phyloP scores from a whole-genome alignment of 2,797 vertebrate genomes.

The Arctocebus calabarensis region DNA sequence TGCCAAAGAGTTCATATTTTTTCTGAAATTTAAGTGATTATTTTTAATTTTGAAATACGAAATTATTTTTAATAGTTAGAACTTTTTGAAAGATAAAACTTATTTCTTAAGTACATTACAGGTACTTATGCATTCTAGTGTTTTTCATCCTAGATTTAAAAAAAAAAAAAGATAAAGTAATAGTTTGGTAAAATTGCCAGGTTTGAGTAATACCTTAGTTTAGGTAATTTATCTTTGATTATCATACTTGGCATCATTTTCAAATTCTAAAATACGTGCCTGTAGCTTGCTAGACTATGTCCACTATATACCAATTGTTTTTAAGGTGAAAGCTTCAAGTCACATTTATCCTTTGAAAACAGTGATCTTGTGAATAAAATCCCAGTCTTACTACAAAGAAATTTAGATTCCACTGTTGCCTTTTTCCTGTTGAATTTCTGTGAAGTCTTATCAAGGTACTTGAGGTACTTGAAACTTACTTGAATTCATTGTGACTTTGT shows the following conservation, averaged over 20 bases:
- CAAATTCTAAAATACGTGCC: neutral
- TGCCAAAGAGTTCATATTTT: neutral
- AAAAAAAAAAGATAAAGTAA: neutral
- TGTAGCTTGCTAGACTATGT: neutral
- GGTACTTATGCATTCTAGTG: neutral
- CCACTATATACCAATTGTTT: neutral
- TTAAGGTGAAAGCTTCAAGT: constrained; percentile 1
- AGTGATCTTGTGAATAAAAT: neutral
- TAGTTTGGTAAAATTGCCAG: neutral
- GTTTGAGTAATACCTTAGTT: neutral
- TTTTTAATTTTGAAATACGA: neutral
- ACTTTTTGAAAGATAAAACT: neutral
- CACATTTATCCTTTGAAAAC: neutral
- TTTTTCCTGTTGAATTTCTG: neutral
- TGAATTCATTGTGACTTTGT: neutral
- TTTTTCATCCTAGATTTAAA: neutral
- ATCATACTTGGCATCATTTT: neutral
- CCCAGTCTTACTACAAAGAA: neutral
- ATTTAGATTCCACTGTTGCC: neutral
- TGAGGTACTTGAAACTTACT: neutral
- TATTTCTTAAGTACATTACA: neutral
- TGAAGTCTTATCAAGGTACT: neutral
- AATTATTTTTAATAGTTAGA: neutral
- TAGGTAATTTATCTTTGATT: neutral
- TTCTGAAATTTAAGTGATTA: neutral